Conservation (phyloP, 2,113 vertebrate genomes). For the Plotosus lineatus region DNA sequence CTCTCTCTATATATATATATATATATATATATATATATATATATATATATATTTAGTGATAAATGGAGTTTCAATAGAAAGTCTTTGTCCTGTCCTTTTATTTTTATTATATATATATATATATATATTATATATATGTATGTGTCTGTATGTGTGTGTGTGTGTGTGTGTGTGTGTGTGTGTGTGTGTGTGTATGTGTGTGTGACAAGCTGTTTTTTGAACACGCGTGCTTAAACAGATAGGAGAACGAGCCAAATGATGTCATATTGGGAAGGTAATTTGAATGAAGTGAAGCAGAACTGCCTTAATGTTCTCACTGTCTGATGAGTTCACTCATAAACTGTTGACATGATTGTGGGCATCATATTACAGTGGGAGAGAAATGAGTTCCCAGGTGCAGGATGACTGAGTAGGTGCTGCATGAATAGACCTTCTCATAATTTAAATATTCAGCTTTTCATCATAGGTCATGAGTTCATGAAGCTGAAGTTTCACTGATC, state of each 20-base stretch:
- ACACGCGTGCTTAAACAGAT: neutral
- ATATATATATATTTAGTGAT: too few species aligned
- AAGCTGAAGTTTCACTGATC: neutral
- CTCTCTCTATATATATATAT: too few species aligned
- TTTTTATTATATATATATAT: too few species aligned
- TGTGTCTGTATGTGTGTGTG: too few species aligned
- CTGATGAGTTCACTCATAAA: slow-evolving; percentile 38
- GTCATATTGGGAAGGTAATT: slow-evolving; percentile 39
- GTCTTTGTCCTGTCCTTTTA: too few species aligned
- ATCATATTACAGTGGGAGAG: slow-evolving; percentile 20
- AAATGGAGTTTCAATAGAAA: too few species aligned
- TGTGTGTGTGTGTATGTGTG: too few species aligned
- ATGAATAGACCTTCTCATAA: neutral
- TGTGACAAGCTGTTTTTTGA: too few species aligned
- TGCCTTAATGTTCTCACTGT: slow-evolving; percentile 26
- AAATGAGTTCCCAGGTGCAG: neutral
- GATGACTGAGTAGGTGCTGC: neutral
- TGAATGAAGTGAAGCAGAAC: slow-evolving; percentile 37
- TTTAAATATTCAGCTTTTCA: neutral
- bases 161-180: too few species aligned
- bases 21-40: too few species aligned
- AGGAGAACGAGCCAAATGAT: neutral
- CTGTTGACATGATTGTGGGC: slow-evolving; percentile 30
- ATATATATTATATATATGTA: too few species aligned
- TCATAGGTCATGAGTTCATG: neutral